Base-by-base conservation (phyloP, 2,113 vertebrate species). In the Xiphophorus hellerii region DNA sequence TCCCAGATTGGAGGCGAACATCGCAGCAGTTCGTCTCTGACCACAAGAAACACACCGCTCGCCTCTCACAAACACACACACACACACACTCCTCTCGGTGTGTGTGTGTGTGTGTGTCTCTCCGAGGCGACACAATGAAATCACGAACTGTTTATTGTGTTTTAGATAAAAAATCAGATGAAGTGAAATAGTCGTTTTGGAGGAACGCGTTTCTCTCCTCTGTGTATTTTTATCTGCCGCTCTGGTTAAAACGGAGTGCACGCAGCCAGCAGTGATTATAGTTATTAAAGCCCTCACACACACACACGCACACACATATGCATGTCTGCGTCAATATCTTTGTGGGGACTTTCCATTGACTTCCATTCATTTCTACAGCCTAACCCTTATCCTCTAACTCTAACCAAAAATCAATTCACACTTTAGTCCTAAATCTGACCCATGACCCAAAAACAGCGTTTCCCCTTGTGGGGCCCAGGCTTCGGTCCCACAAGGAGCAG, bases 201-300 rank as follows among this genome's bases (percentile, higher is more conserved):
- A 84, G 62, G 17, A 74, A 77, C 51, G 69, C 80, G 76, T 85
- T 86, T 90, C 87, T 82, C 78, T 87, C 62, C 85, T 84, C 79
- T 87, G 68, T 84, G 87, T 93, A 93, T 93, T 93, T 92, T 91
- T 92, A 89, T 92, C 90, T 82, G 74, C 69, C 37, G 65, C 70
- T 83, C 82, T 90, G 81, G 88, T 89, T 90, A 88, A 92, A 93
- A 83, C 80, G 74, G 87, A 90, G 83, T 80, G 78, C 82, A 87
- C 84, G 81, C 82, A 88, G 91, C 88, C 86, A 93, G 60, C 75
- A 14, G 89, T 92, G 91, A 93, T 93, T 93, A 93, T 92, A 93
- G 92, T 92, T 91, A 93, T 93, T 93, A 91, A 81, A 86, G 87
- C 69, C 74, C 80, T 81, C 79, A 82, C 72, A 78, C 72, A 74